Conservation (phyloP, 2,888 invertebrate species). For the Bellardia pandia region DNA sequence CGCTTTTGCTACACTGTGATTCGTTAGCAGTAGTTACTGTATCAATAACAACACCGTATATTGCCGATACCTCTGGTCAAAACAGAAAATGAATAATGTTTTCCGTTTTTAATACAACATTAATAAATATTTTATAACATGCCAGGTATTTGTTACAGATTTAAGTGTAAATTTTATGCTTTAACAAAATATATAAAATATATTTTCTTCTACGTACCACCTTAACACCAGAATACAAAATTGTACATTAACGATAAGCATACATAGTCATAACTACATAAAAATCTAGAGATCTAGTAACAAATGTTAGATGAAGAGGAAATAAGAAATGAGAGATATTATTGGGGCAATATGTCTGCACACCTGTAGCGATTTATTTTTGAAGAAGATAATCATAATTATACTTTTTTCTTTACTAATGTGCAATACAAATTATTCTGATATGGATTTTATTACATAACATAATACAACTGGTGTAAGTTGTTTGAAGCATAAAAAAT, state of each 20-base stretch:
- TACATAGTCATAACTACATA: neutral
- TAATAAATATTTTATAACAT: slow-evolving; percentile 26
- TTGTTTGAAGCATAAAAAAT: too few species aligned
- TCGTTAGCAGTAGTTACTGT: neutral
- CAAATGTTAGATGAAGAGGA: neutral
- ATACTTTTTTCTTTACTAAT: slow-evolving; percentile 45
- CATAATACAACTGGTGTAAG: too few species aligned
- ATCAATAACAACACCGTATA: slow-evolving; percentile 2
- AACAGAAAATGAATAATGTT: slow-evolving; percentile 57
- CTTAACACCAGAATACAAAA: neutral
- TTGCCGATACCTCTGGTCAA: slow-evolving; percentile 34
- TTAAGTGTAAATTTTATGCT: neutral
- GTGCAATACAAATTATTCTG: neutral
- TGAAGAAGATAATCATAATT: slow-evolving; percentile 39
- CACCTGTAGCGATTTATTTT: slow-evolving; percentile 32
- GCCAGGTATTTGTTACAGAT: too few species aligned
- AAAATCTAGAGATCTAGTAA: neutral
- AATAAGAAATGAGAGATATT: slow-evolving; percentile 3
- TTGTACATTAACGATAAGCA: neutral
- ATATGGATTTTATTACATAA: too few species aligned
- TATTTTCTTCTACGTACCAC: neutral
- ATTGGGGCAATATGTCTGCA: slow-evolving; percentile 20
- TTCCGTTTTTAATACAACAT: slow-evolving; percentile 45
- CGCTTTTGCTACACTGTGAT: neutral
- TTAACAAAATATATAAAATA: neutral